A percentile compares a stretch with the other conserved stretches of the same genome.
Evolutionary conservation across 64 coral and sea anemone species (phyloP).

Genomic region (Hydrozoanthus tunicans): DNA sequence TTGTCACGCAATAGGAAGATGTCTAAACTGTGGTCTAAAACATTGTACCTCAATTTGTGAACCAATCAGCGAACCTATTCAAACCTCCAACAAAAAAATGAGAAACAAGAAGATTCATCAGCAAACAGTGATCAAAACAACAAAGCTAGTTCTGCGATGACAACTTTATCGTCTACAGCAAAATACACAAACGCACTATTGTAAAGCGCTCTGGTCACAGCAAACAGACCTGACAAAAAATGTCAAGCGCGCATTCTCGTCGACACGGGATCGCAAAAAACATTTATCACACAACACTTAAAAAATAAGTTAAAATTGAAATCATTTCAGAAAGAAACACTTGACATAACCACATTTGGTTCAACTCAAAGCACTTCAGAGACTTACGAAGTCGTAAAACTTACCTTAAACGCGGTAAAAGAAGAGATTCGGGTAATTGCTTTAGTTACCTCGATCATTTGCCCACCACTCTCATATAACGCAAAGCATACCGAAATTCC

Average conservation of each 20-base stretch:
- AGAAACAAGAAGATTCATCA: background rate
- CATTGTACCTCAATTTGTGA: conserved; percentile 13
- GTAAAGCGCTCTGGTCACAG: conserved; percentile 62
- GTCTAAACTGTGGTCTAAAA: conserved; percentile 10
- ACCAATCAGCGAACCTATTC: background rate
- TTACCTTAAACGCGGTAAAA: conserved; percentile 65
- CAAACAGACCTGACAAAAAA: conserved; percentile 4
- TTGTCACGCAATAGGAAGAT: conserved; percentile 7
- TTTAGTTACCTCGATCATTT: conserved; percentile 47
- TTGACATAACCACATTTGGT: conserved; percentile 18
- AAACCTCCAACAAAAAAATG: conserved; percentile 1
- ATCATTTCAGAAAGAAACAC: conserved; percentile 2
- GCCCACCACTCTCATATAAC: conserved; percentile 57
- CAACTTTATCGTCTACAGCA: background rate
- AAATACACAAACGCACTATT: conserved; percentile 47
- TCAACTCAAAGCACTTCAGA: background rate
- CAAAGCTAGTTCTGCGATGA: too few species aligned
- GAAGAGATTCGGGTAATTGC: conserved; percentile 51
- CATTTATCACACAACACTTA: background rate
- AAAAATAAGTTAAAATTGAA: conserved; percentile 16
- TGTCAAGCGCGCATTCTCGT: background rate
- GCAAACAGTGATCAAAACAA: conserved; percentile 1
- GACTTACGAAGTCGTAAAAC: conserved; percentile 43
- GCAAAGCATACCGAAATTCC: conserved; percentile 29
- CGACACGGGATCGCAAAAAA: background rate